These are phyloP conservation scores for Pseudoips prasinana DNA, from an alignment of 2,888 invertebrate genomes.

Conservation along the genomic window DNA sequence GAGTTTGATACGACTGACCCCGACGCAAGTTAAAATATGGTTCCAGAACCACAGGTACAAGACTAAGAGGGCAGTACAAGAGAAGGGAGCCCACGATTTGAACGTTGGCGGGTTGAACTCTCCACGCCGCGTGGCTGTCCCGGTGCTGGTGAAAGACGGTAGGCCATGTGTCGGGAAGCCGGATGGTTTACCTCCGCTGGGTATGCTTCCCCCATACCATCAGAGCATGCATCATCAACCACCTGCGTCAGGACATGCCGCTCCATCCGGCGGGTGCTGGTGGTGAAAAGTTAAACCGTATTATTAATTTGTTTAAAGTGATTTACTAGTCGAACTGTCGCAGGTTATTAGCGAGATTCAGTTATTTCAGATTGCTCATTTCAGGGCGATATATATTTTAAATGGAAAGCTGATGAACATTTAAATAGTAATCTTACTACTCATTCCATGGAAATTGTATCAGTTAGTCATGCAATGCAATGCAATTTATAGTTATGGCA, in stretches of 20 bases:
- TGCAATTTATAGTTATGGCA: too few relatives aligned
- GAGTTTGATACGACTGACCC: conserved; percentile 95
- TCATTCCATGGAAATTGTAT: too few relatives aligned
- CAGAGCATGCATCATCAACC: conserved; percentile 72
- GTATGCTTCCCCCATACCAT: conserved; percentile 77
- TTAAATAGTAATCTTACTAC: conserved; percentile 2
- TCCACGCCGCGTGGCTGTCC: conserved; percentile 95
- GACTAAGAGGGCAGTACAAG: conserved; percentile 98
- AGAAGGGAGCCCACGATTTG: conserved; percentile 89
- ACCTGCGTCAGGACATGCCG: conserved; percentile 56
- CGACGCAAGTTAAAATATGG: conserved; percentile 99
- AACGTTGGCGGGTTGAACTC: conserved; percentile 88
- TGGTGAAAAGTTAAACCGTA: conserved; percentile 61
- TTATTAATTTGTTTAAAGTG: conserved; percentile 38
- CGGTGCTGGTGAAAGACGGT: conserved; percentile 96
- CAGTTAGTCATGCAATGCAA: too few relatives aligned
- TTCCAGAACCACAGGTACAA: conserved; percentile 99
- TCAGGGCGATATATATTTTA: too few relatives aligned
- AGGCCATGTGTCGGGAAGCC: conserved; percentile 90
- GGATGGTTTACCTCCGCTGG: conserved; percentile 74
- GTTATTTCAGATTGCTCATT: conserved; percentile 2
- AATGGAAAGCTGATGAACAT: background rate
- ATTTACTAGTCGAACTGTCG: conserved; percentile 61
- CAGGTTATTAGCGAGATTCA: conserved; percentile 25
- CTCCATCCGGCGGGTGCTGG: conserved; percentile 77